Base-by-base conservation (phyloP, 2,113 vertebrate genomes). In the Eulacestoma nigropectus region DNA sequence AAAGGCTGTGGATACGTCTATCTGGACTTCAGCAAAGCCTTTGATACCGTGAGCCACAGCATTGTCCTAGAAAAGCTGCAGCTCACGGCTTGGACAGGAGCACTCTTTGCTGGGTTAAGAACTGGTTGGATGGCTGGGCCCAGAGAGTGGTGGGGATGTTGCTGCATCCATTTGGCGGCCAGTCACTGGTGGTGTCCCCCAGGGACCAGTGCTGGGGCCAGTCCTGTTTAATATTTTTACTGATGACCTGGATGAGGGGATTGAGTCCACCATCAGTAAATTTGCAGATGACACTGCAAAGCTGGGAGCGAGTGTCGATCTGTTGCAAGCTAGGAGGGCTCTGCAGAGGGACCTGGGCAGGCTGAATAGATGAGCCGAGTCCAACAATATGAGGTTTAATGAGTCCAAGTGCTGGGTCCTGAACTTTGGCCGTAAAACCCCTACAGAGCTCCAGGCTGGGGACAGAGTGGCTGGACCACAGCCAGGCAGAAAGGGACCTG, bases 51-150 rank as follows among this genome's bases (percentile, higher is more conserved):
- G 7, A n/a, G 23, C 29, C 18, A 33, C 12, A 26, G 42, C 14
- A 39, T 1, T 2, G 23, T 39, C 22, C 42, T 22, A 14, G 42
- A 41, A 17, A 68, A 57, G 42, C 22, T 81, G 35, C 42, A 57
- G 29, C 42, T 13, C n/a, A 27, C 0, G 1, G n/a, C 42, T 59
- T 17, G 42, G 29, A 7, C 52, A 33, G 22, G n/a, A 9, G 22
- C 22, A 33, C 9, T 47, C 41, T 79, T 8, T 13, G 13, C n/a
- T 47, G 42, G 11, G 17, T 11, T 27, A 16, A 4, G 78, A 47
- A 39, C 17, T 47, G 78, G 13, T 52, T 81, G 27, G 5, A 39
- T n/a, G 77, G 50, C 27, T 0, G 0, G 16, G 21, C 8, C n/a
- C 22, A 37, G 23, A 47, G 27, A 22, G 22, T 26, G 41, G 3